Conservation (phyloP, 2,888 invertebrate genomes). For the Seira musarum region DNA sequence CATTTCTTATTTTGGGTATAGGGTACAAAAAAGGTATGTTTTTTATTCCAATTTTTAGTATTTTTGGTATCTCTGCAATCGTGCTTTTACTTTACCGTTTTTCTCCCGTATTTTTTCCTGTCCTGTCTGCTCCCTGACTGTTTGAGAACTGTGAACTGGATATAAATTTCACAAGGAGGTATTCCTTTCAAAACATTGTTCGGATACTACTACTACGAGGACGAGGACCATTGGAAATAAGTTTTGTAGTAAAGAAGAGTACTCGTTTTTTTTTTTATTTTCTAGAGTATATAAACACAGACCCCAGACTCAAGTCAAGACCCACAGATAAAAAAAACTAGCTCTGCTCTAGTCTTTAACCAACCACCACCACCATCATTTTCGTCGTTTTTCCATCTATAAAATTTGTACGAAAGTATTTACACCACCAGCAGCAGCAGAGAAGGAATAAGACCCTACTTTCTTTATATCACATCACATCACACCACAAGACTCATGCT, state of each 20-base stretch:
- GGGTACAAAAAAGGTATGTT: not conserved
- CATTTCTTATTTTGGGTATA: too few species aligned
- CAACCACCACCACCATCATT: constrained; percentile 17
- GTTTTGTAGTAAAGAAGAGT: not conserved
- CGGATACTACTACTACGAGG: constrained; percentile 4
- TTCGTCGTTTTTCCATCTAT: constrained; percentile 3
- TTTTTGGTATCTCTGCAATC: constrained; percentile 8
- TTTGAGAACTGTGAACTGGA: constrained; percentile 47
- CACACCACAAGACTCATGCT: not conserved
- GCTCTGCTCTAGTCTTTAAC: constrained; percentile 2
- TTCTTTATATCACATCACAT: not conserved
- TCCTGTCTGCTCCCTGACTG: constrained; percentile 42
- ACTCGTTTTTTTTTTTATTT: constrained; percentile 18
- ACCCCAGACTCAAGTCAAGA: not conserved
- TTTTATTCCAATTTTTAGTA: constrained; percentile 17
- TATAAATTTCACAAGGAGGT: constrained; percentile 31
- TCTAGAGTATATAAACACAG: constrained; percentile 9
- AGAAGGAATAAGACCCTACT: not conserved
- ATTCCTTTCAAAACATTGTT: constrained; percentile 5
- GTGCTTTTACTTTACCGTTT: constrained; percentile 27
- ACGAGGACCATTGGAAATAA: constrained; percentile 17
- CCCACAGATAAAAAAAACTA: not conserved
- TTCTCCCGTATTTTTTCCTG: constrained; percentile 2
- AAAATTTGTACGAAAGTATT: not conserved
- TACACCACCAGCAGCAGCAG: constrained; percentile 2